A percentile compares a stretch with the other conserved stretches of the same genome.
phyloP scores from a whole-genome alignment of 2,888 invertebrate genomes.

The Yponomeuta plumbellus region DNA sequence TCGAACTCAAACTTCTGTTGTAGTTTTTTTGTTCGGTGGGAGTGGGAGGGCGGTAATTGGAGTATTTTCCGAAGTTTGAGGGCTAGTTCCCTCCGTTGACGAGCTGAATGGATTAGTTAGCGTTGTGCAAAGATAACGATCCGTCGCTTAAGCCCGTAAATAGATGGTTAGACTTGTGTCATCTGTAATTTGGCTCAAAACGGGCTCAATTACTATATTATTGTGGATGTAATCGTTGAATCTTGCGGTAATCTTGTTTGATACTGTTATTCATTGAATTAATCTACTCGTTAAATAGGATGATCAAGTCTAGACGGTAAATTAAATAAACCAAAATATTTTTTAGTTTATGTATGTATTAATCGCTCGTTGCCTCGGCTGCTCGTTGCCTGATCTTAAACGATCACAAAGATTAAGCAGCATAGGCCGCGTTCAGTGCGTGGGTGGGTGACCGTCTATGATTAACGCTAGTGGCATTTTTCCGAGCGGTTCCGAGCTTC shows the following conservation, averaged over 20 bases:
- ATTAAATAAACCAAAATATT: too few species aligned
- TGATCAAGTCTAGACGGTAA: too few species aligned
- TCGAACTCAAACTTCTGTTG: not conserved
- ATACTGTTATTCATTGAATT: not conserved
- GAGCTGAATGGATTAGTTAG: slow-evolving; percentile 67
- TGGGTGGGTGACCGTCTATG: too few species aligned
- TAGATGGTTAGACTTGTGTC: slow-evolving; percentile 25
- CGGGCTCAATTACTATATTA: not conserved
- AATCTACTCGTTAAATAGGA: too few species aligned
- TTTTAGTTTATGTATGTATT: too few species aligned
- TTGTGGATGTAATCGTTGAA: not conserved
- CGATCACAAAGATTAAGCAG: too few species aligned
- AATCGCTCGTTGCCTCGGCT: too few species aligned
- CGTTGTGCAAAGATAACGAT: slow-evolving; percentile 50
- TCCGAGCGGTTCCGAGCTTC: too few species aligned
- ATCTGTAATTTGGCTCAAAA: not conserved
- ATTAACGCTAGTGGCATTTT: too few species aligned
- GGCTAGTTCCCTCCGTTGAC: slow-evolving; percentile 42
- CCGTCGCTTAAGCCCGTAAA: slow-evolving; percentile 44
- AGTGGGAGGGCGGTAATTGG: slow-evolving; percentile 44
- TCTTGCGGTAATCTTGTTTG: not conserved
- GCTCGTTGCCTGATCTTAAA: too few species aligned
- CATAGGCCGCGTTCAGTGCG: too few species aligned
- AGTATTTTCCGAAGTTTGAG: slow-evolving; percentile 64
- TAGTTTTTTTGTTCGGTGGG: not conserved